A percentile compares a stretch with the other conserved stretches of the same genome.
These are phyloP conservation scores for Oxycera nigricornis DNA, from an alignment of 2,888 invertebrate species.

Conservation along the genomic window DNA sequence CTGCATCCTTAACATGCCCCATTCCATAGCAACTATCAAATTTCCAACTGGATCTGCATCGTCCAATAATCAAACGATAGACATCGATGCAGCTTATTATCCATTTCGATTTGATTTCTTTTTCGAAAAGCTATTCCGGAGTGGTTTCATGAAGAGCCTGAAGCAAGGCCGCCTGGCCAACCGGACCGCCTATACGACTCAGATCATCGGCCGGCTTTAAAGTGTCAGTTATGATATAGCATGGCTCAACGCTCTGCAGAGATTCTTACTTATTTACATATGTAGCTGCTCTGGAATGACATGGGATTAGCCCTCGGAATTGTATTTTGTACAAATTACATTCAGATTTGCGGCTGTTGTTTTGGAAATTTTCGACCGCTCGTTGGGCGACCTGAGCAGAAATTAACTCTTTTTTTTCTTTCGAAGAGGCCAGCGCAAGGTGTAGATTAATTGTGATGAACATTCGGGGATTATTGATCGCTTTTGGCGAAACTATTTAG, in stretches of 20 bases:
- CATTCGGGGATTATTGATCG: too few species aligned
- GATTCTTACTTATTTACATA: constrained; percentile 43
- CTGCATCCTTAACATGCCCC: too few species aligned
- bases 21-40: too few species aligned
- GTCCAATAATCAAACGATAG: constrained; percentile 1
- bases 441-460: too few species aligned
- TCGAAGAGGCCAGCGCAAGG: too few species aligned
- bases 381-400: too few species aligned
- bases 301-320: constrained; percentile 28
- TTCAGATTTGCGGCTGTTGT: background rate
- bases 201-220: constrained; percentile 40
- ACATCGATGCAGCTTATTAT: constrained; percentile 19
- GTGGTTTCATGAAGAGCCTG: constrained; percentile 6
- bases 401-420: too few species aligned
- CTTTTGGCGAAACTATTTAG: too few species aligned
- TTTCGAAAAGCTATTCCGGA: background rate
- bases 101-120: constrained; percentile 8
- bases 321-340: constrained; percentile 25
- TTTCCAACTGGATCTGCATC: too few species aligned
- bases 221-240: constrained; percentile 44
- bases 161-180: constrained; percentile 16
- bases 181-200: background rate
- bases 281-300: constrained; percentile 26
- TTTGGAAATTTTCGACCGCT: background rate
- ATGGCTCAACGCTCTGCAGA: constrained; percentile 4